These are phyloP conservation scores for Pomacea maculata DNA, from an alignment of 1,140 invertebrate species.

Conservation along the genomic window DNA sequence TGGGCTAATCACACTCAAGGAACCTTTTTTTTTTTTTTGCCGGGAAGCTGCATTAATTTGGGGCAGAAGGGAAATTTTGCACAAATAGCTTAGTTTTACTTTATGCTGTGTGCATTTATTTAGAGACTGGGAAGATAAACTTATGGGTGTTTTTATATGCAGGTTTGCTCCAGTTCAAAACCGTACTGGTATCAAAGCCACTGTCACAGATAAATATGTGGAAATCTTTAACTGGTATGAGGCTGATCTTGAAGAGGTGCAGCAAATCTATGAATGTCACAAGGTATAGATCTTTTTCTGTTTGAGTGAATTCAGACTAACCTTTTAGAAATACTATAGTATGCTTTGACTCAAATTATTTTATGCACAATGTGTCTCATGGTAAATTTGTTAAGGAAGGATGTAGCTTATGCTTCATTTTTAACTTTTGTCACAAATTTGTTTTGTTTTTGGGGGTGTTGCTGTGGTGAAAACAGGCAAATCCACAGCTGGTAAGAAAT, in stretches of 20 bases:
- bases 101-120: not conserved
- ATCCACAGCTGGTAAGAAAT: conserved; percentile 58
- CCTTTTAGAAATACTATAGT: not conserved
- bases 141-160: not conserved
- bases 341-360: too few species aligned
- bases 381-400: too few species aligned
- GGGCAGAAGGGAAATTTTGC: not conserved
- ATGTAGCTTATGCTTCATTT: too few species aligned
- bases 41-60: not conserved
- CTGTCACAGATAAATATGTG: conserved; percentile 63
- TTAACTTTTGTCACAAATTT: too few species aligned
- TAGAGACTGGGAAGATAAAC: too few species aligned
- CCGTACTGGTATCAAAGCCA: conserved; percentile 55
- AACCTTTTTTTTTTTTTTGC: not conserved
- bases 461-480: conserved; percentile 36
- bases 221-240: conserved; percentile 65
- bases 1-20: too few species aligned
- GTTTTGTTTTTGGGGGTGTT: too few species aligned
- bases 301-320: not conserved
- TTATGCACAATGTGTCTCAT: too few species aligned
- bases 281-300: conserved; percentile 48
- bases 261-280: conserved; percentile 60
- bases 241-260: conserved; percentile 58
- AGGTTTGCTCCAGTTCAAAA: conserved; percentile 57
- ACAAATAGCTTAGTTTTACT: not conserved